phyloP scores from a whole-genome alignment of 2,113 vertebrate species.

The Pan paniscus region DNA sequence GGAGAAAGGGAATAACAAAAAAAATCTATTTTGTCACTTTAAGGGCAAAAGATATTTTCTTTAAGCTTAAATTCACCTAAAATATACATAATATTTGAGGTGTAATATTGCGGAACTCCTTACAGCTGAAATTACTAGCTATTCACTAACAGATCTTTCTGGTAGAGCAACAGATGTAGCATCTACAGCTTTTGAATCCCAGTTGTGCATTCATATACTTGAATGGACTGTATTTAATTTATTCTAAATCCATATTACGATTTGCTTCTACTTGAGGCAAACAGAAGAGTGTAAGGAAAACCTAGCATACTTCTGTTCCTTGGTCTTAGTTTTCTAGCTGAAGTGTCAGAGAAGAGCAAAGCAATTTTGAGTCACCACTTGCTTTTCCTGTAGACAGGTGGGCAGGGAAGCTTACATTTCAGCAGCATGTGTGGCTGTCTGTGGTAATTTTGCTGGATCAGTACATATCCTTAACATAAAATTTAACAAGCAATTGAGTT shows the following conservation, averaged over 20 bases:
- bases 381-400: constrained; percentile 52
- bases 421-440: neutral
- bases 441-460: constrained; percentile 55
- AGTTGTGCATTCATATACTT: neutral
- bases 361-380: constrained; percentile 49
- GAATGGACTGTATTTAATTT: neutral
- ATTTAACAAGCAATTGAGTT: constrained; percentile 56
- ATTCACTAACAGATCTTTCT: neutral
- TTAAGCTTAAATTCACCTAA: neutral
- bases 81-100: neutral
- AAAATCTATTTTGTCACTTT: neutral
- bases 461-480: constrained; percentile 52
- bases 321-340: constrained; percentile 50
- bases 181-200: neutral
- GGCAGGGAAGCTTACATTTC: constrained; percentile 48
- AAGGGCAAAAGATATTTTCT: neutral
- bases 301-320: constrained; percentile 22
- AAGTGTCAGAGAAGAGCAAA: constrained; percentile 66
- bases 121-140: neutral
- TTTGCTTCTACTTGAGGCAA: constrained; percentile 40
- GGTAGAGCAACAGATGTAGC: neutral
- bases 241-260: constrained; percentile 48
- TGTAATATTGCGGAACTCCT: neutral
- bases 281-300: neutral
- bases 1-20: neutral